These are phyloP conservation scores for Scaptomyza montana DNA, from an alignment of 1,140 invertebrate genomes.

Conservation along the genomic window DNA sequence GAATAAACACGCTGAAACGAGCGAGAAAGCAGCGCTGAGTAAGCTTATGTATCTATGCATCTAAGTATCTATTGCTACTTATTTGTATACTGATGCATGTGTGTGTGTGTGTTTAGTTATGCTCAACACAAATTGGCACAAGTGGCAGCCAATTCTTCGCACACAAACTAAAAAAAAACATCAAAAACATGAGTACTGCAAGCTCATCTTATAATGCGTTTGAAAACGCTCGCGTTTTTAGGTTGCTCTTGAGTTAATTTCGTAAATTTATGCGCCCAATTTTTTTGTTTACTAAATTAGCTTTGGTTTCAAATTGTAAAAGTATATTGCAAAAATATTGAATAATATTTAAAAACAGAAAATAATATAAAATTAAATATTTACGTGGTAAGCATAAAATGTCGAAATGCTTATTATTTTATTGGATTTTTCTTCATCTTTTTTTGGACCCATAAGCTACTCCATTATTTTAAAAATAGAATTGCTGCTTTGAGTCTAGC, in stretches of 20 bases:
- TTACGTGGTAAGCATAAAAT: no score
- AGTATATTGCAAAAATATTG: background rate
- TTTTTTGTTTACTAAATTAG: no score
- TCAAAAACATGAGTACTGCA: constrained; percentile 12
- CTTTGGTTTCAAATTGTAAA: no score
- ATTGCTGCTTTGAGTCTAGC: no score
- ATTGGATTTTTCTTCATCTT: no score
- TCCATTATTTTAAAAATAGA: no score
- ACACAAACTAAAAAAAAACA: constrained; percentile 23
- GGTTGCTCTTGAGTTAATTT: background rate
- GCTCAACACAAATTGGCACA: constrained; percentile 66
- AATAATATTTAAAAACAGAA: background rate
- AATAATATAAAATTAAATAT: no score
- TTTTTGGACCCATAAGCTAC: no score
- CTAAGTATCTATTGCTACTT: constrained; percentile 30
- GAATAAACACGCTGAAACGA: constrained; percentile 73
- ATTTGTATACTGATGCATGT: background rate
- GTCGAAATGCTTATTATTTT: no score
- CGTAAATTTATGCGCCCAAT: background rate
- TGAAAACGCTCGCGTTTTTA: constrained; percentile 28
- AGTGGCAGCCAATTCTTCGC: constrained; percentile 38
- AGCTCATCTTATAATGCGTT: constrained; percentile 22
- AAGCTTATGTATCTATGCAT: constrained; percentile 16
- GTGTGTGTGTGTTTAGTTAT: constrained; percentile 33
- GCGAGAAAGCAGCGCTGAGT: constrained; percentile 58